These are phyloP conservation scores for Heliothis peltigera DNA, from an alignment of 2,888 invertebrate species.

Conservation along the genomic window DNA sequence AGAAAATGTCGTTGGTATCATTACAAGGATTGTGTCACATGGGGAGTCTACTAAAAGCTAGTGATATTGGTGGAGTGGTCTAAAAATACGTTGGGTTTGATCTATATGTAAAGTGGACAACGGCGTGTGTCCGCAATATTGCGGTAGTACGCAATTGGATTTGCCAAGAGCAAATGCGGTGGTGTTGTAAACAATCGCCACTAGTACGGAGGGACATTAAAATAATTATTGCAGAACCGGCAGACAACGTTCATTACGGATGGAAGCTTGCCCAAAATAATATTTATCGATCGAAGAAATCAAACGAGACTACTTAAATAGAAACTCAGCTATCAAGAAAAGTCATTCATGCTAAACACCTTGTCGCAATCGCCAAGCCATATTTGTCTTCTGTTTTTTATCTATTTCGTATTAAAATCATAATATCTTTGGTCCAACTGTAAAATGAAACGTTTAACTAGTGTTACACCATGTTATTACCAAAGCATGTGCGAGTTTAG, in stretches of 20 bases:
- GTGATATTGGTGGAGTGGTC: slow-evolving; percentile 28
- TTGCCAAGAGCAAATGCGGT: slow-evolving; percentile 64
- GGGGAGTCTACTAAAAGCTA: slow-evolving; percentile 18
- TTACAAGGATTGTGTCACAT: slow-evolving; percentile 19
- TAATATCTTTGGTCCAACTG: neutral
- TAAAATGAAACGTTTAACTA: slow-evolving; percentile 9
- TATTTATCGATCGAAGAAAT: slow-evolving; percentile 68
- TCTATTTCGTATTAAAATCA: neutral
- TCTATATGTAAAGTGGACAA: slow-evolving; percentile 40
- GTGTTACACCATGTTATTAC: slow-evolving; percentile 4
- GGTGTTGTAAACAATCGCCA: slow-evolving; percentile 68
- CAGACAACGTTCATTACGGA: slow-evolving; percentile 68
- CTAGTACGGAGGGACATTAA: slow-evolving; percentile 65
- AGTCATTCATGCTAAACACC: slow-evolving; percentile 9
- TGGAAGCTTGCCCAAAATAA: slow-evolving; percentile 79
- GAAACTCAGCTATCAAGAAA: slow-evolving; percentile 35
- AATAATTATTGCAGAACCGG: slow-evolving; percentile 70
- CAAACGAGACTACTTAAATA: slow-evolving; percentile 62
- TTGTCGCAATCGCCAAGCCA: neutral
- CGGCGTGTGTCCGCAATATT: slow-evolving; percentile 29
- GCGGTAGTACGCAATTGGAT: slow-evolving; percentile 46
- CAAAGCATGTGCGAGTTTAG: slow-evolving; percentile 18
- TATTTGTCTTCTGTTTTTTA: neutral
- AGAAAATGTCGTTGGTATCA: slow-evolving; percentile 8
- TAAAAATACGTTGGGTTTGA: slow-evolving; percentile 47